Evolutionary conservation across 2,888 invertebrate species (phyloP).

Genomic region (Gnatocerus cornutus): DNA sequence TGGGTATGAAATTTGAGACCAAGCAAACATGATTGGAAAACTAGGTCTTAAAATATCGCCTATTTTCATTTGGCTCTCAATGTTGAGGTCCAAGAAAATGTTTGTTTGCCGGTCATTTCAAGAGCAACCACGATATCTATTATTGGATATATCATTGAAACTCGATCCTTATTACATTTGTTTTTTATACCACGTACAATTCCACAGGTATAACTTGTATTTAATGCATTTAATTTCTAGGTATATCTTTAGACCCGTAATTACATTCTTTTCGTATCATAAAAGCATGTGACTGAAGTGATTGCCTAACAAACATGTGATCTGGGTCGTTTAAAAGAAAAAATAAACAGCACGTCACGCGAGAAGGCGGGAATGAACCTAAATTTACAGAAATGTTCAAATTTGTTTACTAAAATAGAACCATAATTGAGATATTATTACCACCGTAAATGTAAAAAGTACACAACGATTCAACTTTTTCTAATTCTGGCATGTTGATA

Average conservation of each 20-base stretch:
- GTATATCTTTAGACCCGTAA: neutral
- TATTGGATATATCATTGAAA: too few species aligned
- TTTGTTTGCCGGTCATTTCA: too few species aligned
- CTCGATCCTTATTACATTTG: too few species aligned
- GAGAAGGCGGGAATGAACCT: conserved; percentile 34
- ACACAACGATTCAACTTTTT: neutral
- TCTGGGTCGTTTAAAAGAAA: conserved; percentile 36
- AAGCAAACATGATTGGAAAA: too few species aligned
- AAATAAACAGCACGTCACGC: conserved; percentile 42
- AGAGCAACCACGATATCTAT: too few species aligned
- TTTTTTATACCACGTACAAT: too few species aligned
- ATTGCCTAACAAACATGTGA: conserved; percentile 47
- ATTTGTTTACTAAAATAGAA: conserved; percentile 10
- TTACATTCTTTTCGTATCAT: conserved; percentile 24
- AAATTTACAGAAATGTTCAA: conserved; percentile 10
- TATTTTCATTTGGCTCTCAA: too few species aligned
- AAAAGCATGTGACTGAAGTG: conserved; percentile 43
- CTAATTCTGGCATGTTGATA: too few species aligned
- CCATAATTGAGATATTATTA: conserved; percentile 7
- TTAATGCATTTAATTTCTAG: conserved; percentile 1
- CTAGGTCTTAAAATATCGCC: too few species aligned
- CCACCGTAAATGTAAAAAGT: neutral
- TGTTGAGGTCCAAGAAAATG: too few species aligned
- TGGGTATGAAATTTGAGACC: too few species aligned
- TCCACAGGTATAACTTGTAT: too few species aligned